Evolutionary conservation across 2,888 invertebrate genomes (phyloP).

Genomic region (Orchestes rusci): DNA sequence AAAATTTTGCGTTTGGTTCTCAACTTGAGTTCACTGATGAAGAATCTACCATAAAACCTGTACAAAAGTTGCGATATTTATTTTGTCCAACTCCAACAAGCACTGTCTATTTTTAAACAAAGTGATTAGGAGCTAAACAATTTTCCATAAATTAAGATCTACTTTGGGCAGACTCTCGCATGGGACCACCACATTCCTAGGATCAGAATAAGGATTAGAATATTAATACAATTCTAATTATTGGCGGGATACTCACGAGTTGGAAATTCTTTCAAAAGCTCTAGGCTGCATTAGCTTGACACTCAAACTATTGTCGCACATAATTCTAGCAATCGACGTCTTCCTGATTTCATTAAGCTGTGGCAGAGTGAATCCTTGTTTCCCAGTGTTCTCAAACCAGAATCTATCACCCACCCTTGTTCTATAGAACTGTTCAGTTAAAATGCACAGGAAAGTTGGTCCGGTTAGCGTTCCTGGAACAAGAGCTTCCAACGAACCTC

Average conservation of each 20-base stretch:
- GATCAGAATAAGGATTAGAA: slow-evolving; percentile 27
- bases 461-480: slow-evolving; percentile 73
- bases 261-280: slow-evolving; percentile 61
- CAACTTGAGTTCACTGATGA: no score
- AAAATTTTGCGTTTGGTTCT: no score
- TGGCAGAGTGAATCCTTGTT: slow-evolving; percentile 34
- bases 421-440: slow-evolving; percentile 80
- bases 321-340: slow-evolving; percentile 64
- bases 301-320: slow-evolving; percentile 69
- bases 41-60: no score
- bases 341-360: slow-evolving; percentile 75
- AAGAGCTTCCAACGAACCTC: slow-evolving; percentile 69
- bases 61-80: no score
- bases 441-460: slow-evolving; percentile 81
- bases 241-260: no score
- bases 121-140: no score
- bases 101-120: no score
- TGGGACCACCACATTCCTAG: slow-evolving; percentile 54
- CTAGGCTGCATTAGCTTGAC: slow-evolving; percentile 58
- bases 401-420: slow-evolving; percentile 80
- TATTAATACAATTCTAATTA: not conserved
- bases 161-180: slow-evolving; percentile 54
- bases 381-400: slow-evolving; percentile 67
- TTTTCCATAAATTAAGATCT: slow-evolving; percentile 57
- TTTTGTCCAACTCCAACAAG: no score